Evolutionary conservation across 2,113 vertebrate species (phyloP).

Genomic region (Mormyrus iriodes): DNA sequence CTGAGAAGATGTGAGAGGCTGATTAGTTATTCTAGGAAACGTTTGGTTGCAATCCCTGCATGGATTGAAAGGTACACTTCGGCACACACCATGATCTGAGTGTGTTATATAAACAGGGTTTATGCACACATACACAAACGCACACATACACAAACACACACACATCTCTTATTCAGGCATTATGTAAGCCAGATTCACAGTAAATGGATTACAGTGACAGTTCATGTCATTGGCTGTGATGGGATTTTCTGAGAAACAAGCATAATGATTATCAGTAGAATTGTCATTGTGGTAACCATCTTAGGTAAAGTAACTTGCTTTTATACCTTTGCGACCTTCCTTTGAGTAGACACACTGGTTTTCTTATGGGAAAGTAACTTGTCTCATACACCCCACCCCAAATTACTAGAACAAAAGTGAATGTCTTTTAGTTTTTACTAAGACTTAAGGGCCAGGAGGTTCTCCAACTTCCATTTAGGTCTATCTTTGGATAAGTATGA

Average conservation of each 20-base stretch:
- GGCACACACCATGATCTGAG: neutral
- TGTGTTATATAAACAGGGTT: neutral
- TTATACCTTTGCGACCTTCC: neutral
- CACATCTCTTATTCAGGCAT: neutral
- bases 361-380: neutral
- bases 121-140: neutral
- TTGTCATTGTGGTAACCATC: neutral
- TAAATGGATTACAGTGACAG: neutral
- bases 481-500: neutral
- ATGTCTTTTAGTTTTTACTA: neutral
- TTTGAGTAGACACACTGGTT: neutral
- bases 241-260: neutral
- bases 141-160: neutral
- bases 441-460: neutral
- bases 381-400: neutral
- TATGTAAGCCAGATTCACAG: neutral
- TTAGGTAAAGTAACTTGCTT: neutral
- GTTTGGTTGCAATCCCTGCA: neutral
- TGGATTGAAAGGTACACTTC: neutral
- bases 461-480: neutral
- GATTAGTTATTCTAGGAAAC: neutral
- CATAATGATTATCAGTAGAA: neutral
- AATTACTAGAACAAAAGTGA: neutral
- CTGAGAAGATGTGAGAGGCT: neutral
- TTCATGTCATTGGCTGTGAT: neutral